phyloP scores from a whole-genome alignment of 92 coral and sea anemone genomes.

The Phenganax subtilis region DNA sequence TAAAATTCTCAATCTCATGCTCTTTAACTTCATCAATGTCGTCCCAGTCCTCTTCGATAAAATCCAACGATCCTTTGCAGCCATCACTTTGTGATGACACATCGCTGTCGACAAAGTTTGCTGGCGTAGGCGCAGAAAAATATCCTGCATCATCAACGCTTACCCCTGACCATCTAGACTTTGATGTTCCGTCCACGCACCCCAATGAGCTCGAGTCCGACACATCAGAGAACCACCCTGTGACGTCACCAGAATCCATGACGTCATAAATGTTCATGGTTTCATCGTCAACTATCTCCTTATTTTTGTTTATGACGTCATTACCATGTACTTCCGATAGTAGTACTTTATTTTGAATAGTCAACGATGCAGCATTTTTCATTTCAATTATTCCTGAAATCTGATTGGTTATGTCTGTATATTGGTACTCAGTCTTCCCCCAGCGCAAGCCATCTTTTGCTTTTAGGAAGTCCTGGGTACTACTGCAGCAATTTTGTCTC shows the following conservation, averaged over 20 bases:
- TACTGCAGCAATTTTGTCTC: background rate
- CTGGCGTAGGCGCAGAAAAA: slow-evolving; percentile 16
- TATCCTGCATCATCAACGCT: slow-evolving; percentile 24
- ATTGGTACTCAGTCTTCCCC: background rate
- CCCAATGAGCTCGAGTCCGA: slow-evolving; percentile 20
- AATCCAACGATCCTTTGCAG: slow-evolving; percentile 8
- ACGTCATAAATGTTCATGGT: background rate
- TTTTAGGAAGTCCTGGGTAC: background rate
- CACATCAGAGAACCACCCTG: background rate
- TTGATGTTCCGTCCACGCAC: background rate
- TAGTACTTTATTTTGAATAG: background rate
- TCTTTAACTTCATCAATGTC: background rate
- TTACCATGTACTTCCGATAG: background rate
- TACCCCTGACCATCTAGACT: background rate
- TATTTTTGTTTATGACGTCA: background rate
- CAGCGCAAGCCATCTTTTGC: background rate
- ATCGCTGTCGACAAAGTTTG: slow-evolving; percentile 30
- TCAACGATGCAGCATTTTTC: background rate
- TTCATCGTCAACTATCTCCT: background rate
- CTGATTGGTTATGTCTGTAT: background rate
- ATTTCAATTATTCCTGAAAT: background rate
- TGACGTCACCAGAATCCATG: background rate
- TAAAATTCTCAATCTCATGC: background rate
- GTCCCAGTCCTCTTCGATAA: background rate
- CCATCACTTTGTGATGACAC: background rate